phyloP scores from a whole-genome alignment of 1,140 invertebrate species.

The Globodera ellingtonae region DNA sequence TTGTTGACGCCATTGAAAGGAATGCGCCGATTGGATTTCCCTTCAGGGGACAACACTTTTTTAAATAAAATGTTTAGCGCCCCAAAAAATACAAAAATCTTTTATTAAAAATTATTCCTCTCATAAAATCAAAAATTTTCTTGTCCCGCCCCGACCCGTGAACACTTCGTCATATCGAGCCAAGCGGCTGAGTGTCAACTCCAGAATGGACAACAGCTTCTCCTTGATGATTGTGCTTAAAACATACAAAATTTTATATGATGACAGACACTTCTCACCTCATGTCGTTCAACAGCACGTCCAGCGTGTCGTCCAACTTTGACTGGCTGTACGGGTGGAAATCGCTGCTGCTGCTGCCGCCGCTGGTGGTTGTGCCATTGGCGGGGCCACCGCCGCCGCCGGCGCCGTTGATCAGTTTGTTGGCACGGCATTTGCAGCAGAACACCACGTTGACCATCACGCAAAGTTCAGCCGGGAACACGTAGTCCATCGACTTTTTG shows the following conservation, averaged over 20 bases:
- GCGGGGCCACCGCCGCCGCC: conserved; percentile 23
- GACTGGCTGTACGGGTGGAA: conserved; percentile 45
- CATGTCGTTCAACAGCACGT: conserved; percentile 65
- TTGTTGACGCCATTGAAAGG: conserved; percentile 81
- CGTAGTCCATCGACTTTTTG: conserved; percentile 93
- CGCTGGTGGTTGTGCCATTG: neutral
- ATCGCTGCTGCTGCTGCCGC: neutral
- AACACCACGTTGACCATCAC: conserved; percentile 98
- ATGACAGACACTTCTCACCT: neutral
- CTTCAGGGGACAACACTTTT: conserved; percentile 75
- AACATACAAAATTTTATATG: no score
- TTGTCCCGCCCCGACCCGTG: neutral
- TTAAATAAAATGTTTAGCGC: no score
- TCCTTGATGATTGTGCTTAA: conserved; percentile 55
- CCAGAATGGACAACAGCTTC: conserved; percentile 80
- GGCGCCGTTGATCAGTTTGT: conserved; percentile 51
- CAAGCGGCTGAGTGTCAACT: conserved; percentile 76
- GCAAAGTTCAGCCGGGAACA: conserved; percentile 94
- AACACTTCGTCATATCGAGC: neutral
- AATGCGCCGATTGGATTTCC: conserved; percentile 96
- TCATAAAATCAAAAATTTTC: neutral
- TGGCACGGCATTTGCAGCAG: conserved; percentile 70
- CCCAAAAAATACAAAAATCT: no score
- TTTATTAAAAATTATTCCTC: neutral
- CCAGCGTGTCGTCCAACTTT: conserved; percentile 64